A percentile compares a stretch with the other conserved stretches of the same genome.
These are phyloP conservation scores for Drosophila saltans DNA, from an alignment of 1,140 invertebrate species.

Conservation along the genomic window DNA sequence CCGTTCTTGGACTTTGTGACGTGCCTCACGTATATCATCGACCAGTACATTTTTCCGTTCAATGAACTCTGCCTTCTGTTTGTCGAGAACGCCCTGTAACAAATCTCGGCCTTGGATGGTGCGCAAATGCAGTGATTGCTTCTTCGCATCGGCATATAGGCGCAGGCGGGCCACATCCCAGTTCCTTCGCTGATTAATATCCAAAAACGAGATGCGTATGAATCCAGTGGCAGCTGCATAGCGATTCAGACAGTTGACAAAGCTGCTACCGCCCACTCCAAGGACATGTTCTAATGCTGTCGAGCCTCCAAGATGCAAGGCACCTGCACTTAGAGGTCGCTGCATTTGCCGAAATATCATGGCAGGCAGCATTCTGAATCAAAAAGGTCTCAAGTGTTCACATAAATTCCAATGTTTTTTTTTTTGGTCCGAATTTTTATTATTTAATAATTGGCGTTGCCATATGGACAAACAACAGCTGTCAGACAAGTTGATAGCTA, in stretches of 20 bases:
- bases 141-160: constrained; percentile 74
- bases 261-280: constrained; percentile 54
- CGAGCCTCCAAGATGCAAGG: constrained; percentile 53
- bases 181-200: constrained; percentile 71
- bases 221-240: constrained; percentile 79
- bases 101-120: constrained; percentile 83
- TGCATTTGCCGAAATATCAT: constrained; percentile 74
- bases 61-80: constrained; percentile 86
- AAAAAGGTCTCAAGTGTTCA: constrained; percentile 19
- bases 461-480: neutral
- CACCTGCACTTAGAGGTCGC: constrained; percentile 56
- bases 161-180: constrained; percentile 73
- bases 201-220: constrained; percentile 77
- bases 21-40: constrained; percentile 88
- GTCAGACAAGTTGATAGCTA: neutral
- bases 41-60: constrained; percentile 86
- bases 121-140: constrained; percentile 69
- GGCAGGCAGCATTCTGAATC: constrained; percentile 63
- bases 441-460: neutral
- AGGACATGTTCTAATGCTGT: constrained; percentile 65
- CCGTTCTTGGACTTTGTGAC: constrained; percentile 86
- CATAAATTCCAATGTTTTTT: constrained; percentile 37
- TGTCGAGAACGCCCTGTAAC: constrained; percentile 85
- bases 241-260: constrained; percentile 74
- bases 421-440: constrained; percentile 2